Base-by-base conservation (phyloP, 92 coral and sea anemone species). In the Phenganax stokvisi region DNA sequence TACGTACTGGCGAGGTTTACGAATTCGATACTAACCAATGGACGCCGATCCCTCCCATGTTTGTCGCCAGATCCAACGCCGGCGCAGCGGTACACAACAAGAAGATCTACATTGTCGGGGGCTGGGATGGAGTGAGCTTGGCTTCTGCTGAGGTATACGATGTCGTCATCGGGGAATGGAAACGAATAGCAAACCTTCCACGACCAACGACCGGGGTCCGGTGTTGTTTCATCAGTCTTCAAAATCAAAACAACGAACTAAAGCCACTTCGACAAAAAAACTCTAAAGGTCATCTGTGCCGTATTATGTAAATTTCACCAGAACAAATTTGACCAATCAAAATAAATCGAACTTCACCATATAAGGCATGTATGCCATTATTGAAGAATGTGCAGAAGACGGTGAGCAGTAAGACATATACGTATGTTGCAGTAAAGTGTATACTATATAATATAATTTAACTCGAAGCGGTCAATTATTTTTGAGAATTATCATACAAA, bases 131-230 rank as follows among this genome's bases (percentile, higher is more conserved):
- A 56, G 89, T 96, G 67, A 96, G 99, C 83, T 81, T 96, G 7
- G 90, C 92, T 70, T 96, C 99, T 11, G 99, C 92, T 54, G 99
- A 96, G 85, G 85, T 92, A 64, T 96, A 84, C 78, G 97, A 96
- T 89, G 89, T 92, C 73, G 85, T 90, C 15, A 86, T 92, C 54
- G 89, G 85, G 29, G 96, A 90, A 56, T 96, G 99, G 99, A 93
- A 91, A 80, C 89, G 99, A 62, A 83, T 96, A 54, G 91, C 97
- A 10, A 89, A 92, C 63, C 92, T 96, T 61, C 99, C 99, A 9
- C 87, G 99, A 68, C 97, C 97, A 44, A 96, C 99, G 60, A 96
- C 99, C 56, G 99, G 99, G 15, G 97, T 96, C 30, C 97, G 99
- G 12, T 96, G 99, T 81, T 92, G 99, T 73, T 96, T 96, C 72